Evolutionary conservation across 2,888 invertebrate genomes (phyloP).

Genomic region (Lasioglossum morio): DNA sequence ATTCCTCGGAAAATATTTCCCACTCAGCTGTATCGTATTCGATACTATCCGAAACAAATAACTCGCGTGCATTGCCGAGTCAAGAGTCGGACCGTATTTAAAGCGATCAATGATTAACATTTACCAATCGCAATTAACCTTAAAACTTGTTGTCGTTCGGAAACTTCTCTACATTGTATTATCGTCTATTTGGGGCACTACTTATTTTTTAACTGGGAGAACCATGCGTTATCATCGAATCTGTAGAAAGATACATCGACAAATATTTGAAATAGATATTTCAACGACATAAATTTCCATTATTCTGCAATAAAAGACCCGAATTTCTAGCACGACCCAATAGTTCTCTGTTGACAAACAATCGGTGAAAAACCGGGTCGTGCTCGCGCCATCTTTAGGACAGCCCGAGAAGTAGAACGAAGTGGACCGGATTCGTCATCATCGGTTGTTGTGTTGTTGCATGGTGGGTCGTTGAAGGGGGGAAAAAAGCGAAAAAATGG

Average conservation of each 20-base stretch:
- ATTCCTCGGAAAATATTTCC: neutral
- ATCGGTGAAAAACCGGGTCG: slow-evolving; percentile 59
- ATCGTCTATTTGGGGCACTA: neutral
- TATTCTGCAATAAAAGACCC: neutral
- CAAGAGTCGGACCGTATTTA: neutral
- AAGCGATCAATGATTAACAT: neutral
- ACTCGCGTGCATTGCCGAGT: neutral
- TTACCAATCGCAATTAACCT: neutral
- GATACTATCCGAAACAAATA: neutral
- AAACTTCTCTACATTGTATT: neutral
- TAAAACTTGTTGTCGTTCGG: neutral
- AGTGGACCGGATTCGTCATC: slow-evolving; percentile 53
- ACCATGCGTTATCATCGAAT: neutral
- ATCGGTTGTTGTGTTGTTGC: slow-evolving; percentile 42
- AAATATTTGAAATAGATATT: neutral
- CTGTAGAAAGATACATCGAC: neutral
- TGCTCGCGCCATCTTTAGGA: slow-evolving; percentile 75
- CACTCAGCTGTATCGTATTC: neutral
- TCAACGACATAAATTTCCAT: neutral
- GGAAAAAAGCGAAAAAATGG: slow-evolving; percentile 47
- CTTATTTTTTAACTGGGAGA: neutral
- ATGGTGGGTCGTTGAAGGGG: slow-evolving; percentile 28
- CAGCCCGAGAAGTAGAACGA: slow-evolving; percentile 46
- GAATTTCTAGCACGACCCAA: slow-evolving; percentile 14
- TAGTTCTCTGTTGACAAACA: slow-evolving; percentile 73